Percentiles rank a stretch among this genome's conserved stretches.
Conservation (phyloP, 2,113 vertebrate species). For the Triplophysa dalaica region DNA sequence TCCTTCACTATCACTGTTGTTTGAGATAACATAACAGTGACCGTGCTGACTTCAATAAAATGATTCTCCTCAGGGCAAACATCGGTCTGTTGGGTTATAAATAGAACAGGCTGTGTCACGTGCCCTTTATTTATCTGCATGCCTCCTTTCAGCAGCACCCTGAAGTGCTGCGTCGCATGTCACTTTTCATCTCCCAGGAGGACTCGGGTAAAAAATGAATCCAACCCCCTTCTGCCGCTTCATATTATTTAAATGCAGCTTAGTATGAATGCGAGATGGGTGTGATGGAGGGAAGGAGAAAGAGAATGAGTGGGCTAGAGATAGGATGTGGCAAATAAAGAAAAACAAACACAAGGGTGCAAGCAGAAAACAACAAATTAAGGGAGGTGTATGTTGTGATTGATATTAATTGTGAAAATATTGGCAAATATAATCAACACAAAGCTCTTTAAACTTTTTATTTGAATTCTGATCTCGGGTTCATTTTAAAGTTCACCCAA, state of each 20-base stretch:
- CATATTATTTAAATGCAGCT: slow-evolving; percentile 52
- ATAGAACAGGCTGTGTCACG: slow-evolving; percentile 46
- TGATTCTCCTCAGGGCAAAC: slow-evolving; percentile 31
- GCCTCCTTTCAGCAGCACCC: slow-evolving; percentile 42
- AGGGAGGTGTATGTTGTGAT: not conserved
- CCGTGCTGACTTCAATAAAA: slow-evolving; percentile 42
- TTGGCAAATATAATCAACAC: not conserved
- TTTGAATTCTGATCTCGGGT: not conserved
- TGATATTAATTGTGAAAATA: not conserved
- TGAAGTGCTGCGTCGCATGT: slow-evolving; percentile 44
- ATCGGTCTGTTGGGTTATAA: slow-evolving; percentile 41
- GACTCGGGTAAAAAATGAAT: slow-evolving; percentile 48
- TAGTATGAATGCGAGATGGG: slow-evolving; percentile 21
- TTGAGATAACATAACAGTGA: slow-evolving; percentile 25
- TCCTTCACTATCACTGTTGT: not conserved
- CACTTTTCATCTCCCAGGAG: slow-evolving; percentile 47
- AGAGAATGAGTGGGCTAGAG: slow-evolving; percentile 8
- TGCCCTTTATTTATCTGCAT: slow-evolving; percentile 41
- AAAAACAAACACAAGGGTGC: not conserved
- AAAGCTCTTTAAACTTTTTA: not conserved
- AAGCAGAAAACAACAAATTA: slow-evolving; percentile 8
- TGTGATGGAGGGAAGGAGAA: slow-evolving; percentile 16
- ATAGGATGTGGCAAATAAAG: slow-evolving; percentile 1
- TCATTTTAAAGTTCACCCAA: no score
- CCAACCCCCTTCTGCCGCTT: slow-evolving; percentile 40